These are phyloP conservation scores for Tupaia tana DNA, from an alignment of 2,113 vertebrate species.

Conservation along the genomic window DNA sequence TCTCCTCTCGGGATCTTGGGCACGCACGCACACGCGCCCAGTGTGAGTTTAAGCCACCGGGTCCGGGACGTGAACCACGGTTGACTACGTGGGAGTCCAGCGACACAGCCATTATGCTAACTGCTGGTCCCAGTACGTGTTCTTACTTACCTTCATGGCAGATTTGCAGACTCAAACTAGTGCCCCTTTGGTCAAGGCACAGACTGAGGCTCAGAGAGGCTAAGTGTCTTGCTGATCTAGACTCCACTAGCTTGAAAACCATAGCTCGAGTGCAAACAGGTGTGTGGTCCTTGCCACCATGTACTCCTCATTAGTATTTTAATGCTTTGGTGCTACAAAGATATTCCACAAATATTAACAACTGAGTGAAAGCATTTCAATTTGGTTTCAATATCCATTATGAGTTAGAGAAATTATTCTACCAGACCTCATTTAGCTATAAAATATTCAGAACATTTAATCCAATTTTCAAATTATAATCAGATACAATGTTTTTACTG, in stretches of 20 bases:
- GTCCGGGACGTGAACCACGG: too few species aligned
- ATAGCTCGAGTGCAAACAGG: background rate
- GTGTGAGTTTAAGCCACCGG: too few species aligned
- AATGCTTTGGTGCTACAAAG: slow-evolving; percentile 25
- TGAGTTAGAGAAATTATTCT: slow-evolving; percentile 27
- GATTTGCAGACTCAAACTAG: background rate
- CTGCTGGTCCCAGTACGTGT: too few species aligned
- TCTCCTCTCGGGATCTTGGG: too few species aligned
- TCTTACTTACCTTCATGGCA: background rate
- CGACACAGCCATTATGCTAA: too few species aligned
- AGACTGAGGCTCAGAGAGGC: background rate
- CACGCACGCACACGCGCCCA: too few species aligned
- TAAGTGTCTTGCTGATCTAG: too few species aligned
- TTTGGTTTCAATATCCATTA: slow-evolving; percentile 53
- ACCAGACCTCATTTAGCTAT: slow-evolving; percentile 31
- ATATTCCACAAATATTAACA: slow-evolving; percentile 51
- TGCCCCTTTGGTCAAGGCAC: background rate
- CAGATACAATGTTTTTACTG: background rate
- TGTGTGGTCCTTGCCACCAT: background rate
- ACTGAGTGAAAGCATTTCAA: slow-evolving; percentile 6
- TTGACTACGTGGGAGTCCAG: too few species aligned
- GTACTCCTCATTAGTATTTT: background rate
- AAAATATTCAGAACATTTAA: slow-evolving; percentile 57
- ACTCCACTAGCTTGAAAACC: background rate
- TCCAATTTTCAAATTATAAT: slow-evolving; percentile 56